These are phyloP conservation scores for Hippopotamyrus pictus DNA, from an alignment of 2,797 vertebrate genomes.

Conservation along the genomic window DNA sequence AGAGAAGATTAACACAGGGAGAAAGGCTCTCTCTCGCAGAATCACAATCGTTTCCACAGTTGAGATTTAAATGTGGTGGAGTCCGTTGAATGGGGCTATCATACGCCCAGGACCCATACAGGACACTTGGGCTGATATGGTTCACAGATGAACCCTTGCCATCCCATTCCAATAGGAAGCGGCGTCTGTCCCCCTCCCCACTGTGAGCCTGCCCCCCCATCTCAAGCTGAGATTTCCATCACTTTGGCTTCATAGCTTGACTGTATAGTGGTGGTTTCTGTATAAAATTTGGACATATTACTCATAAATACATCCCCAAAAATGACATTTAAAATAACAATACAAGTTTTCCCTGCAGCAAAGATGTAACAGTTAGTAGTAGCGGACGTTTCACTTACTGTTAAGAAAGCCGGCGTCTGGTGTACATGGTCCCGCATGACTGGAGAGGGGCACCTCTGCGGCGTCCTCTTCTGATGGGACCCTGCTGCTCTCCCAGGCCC, in stretches of 20 bases:
- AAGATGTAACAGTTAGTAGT: neutral
- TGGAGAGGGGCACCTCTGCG: neutral
- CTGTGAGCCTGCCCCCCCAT: neutral
- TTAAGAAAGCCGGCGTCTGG: neutral
- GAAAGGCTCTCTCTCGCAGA: neutral
- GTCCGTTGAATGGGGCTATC: neutral
- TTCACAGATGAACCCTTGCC: neutral
- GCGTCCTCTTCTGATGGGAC: neutral
- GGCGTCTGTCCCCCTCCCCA: neutral
- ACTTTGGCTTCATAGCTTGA: neutral
- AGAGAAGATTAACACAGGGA: neutral
- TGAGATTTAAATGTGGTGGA: neutral
- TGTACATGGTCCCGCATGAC: neutral
- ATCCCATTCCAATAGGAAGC: neutral
- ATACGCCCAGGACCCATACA: neutral
- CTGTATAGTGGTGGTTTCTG: neutral
- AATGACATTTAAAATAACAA: neutral
- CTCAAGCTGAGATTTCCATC: neutral
- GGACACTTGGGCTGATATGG: neutral
- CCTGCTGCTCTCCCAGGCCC: neutral
- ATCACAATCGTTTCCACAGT: neutral
- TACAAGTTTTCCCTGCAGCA: neutral
- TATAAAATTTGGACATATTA: neutral
- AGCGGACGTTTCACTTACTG: neutral
- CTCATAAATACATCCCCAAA: neutral